Percentiles rank a stretch among this genome's conserved stretches.
These are phyloP conservation scores for Danionella dracula DNA, from an alignment of 2,797 vertebrate species.

Conservation along the genomic window DNA sequence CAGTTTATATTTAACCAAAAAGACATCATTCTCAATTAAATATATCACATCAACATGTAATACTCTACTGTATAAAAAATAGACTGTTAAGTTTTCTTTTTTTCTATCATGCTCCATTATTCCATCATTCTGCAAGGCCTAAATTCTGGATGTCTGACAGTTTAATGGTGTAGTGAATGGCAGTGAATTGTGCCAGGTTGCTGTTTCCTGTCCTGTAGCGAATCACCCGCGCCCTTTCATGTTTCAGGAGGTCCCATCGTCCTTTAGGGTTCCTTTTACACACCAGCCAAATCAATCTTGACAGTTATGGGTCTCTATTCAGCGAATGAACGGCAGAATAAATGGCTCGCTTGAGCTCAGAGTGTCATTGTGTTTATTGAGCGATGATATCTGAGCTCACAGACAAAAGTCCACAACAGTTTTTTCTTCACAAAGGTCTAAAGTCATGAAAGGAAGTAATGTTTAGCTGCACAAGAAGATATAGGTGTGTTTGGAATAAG, in stretches of 20 bases:
- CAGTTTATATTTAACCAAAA: no score
- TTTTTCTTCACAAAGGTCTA: conserved; percentile 10
- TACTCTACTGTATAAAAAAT: no score
- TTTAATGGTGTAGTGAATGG: conserved; percentile 58
- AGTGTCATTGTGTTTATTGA: conserved; percentile 59
- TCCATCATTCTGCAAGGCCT: conserved; percentile 25
- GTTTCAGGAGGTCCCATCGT: conserved; percentile 53
- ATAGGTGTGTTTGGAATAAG: no score
- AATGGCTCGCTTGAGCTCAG: conserved; percentile 46
- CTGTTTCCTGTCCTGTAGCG: conserved; percentile 44
- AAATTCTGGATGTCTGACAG: conserved; percentile 57
- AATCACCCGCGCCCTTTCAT: conserved; percentile 25
- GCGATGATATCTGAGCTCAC: conserved; percentile 58
- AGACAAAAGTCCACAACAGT: conserved; percentile 29
- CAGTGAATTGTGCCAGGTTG: conserved; percentile 48
- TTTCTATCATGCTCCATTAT: conserved; percentile 25
- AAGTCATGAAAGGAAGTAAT: neutral
- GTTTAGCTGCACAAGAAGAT: neutral
- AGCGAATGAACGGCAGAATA: conserved; percentile 56
- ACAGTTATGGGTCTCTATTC: conserved; percentile 49
- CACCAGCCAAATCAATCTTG: conserved; percentile 55
- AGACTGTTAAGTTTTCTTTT: conserved; percentile 51
- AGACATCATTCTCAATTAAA: no score
- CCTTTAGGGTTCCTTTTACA: conserved; percentile 55
- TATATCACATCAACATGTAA: no score